phyloP scores from a whole-genome alignment of 2,888 invertebrate genomes.

The Arctia plantaginis region DNA sequence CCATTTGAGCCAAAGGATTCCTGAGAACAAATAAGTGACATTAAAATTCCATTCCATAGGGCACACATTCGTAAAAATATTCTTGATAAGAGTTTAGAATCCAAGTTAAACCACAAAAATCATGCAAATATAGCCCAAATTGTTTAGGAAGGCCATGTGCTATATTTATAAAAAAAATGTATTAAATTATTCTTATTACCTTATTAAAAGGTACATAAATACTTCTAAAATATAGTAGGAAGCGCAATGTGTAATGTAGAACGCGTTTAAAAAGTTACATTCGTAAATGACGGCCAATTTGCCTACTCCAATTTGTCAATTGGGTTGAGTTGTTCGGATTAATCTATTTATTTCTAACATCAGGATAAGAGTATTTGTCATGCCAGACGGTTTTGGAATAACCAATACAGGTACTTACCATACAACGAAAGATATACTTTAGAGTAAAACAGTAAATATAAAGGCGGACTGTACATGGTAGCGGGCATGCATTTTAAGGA shows the following conservation, averaged over 20 bases:
- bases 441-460: neutral
- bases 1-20: conserved; percentile 99
- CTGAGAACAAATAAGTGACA: conserved; percentile 82
- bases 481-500: conserved; percentile 39
- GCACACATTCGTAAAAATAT: neutral
- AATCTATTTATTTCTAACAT: conserved; percentile 40
- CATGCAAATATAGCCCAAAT: conserved; percentile 39
- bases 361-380: conserved; percentile 36
- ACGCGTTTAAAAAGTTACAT: conserved; percentile 31
- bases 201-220: conserved; percentile 21
- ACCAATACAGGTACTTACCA: conserved; percentile 15
- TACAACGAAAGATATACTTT: conserved; percentile 1
- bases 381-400: conserved; percentile 23
- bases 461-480: conserved; percentile 23
- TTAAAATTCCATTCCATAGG: conserved; percentile 16
- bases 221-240: conserved; percentile 32
- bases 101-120: conserved; percentile 24
- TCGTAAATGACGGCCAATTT: conserved; percentile 38
- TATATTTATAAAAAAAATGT: conserved; percentile 12
- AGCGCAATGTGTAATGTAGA: conserved; percentile 37
- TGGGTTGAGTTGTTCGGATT: conserved; percentile 36
- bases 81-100: conserved; percentile 3
- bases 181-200: conserved; percentile 22
- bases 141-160: conserved; percentile 1
- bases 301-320: conserved; percentile 46